phyloP scores from a whole-genome alignment of 2,797 vertebrate species.

The Champsocephalus esox region DNA sequence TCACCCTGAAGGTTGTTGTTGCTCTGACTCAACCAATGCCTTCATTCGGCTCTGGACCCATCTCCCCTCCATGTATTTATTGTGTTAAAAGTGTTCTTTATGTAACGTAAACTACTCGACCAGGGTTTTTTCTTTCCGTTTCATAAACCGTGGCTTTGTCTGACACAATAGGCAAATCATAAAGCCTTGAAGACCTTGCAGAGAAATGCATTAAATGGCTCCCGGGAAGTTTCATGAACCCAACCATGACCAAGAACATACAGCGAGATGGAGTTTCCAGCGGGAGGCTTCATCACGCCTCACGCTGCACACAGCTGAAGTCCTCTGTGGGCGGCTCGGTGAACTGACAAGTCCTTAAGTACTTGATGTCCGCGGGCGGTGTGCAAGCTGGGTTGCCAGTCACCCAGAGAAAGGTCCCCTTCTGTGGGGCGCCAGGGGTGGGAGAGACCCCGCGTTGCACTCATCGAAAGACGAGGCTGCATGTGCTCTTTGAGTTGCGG shows the following conservation, averaged over 20 bases:
- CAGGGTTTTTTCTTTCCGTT: constrained; percentile 14
- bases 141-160: constrained; percentile 21
- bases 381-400: constrained; percentile 46
- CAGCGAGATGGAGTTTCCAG: constrained; percentile 48
- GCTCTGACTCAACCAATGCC: constrained; percentile 9
- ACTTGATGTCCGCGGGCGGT: constrained; percentile 37
- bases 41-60: constrained; percentile 30
- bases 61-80: constrained; percentile 2
- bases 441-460: constrained; percentile 20
- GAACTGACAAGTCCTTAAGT: constrained; percentile 69
- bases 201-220: constrained; percentile 32
- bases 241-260: constrained; percentile 51
- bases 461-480: constrained; percentile 31
- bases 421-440: constrained; percentile 45
- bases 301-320: constrained; percentile 47
- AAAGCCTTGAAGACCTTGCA: constrained; percentile 36
- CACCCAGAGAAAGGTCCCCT: constrained; percentile 59
- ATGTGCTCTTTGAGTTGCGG: constrained; percentile 22
- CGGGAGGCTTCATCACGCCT: constrained; percentile 49
- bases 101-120: constrained; percentile 21
- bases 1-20: constrained; percentile 23
- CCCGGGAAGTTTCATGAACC: constrained; percentile 47
- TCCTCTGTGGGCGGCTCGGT: constrained; percentile 44
- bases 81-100: constrained; percentile 22
- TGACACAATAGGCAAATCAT: constrained; percentile 24